Conservation (phyloP, 1,140 invertebrate species). For the Helicoverpa zea region DNA sequence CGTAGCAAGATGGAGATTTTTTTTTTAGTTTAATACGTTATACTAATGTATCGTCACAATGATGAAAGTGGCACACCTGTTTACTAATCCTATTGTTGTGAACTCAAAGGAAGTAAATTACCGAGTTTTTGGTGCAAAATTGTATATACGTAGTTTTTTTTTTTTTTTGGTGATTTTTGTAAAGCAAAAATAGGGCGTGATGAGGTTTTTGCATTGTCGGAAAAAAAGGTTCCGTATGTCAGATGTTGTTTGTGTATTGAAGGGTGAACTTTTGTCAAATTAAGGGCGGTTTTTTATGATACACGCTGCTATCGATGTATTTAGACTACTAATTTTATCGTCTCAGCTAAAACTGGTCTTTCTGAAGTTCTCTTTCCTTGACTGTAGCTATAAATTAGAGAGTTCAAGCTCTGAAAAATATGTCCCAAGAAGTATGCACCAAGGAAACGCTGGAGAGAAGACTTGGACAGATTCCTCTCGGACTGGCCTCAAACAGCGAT, state of each 20-base stretch:
- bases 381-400: too few relatives aligned
- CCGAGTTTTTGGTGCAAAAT: constrained; percentile 63
- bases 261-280: constrained; percentile 24
- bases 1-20: constrained; percentile 74
- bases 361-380: too few relatives aligned
- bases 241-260: constrained; percentile 22
- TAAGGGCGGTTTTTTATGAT: not conserved
- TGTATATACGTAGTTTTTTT: constrained; percentile 54
- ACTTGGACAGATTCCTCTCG: too few relatives aligned
- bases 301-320: not conserved
- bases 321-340: not conserved
- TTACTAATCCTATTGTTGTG: constrained; percentile 79
- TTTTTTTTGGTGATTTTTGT: constrained; percentile 49
- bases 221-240: constrained; percentile 33
- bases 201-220: not conserved
- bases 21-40: constrained; percentile 77
- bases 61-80: constrained; percentile 84
- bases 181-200: constrained; percentile 25
- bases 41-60: constrained; percentile 84
- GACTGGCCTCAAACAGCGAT: too few relatives aligned
- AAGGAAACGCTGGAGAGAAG: too few relatives aligned
- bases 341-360: too few relatives aligned
- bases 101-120: constrained; percentile 72
- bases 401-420: too few relatives aligned
- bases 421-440: too few relatives aligned